These are phyloP conservation scores for Parazoanthus swiftii DNA, from an alignment of 92 coral and sea anemone species.

Conservation along the genomic window DNA sequence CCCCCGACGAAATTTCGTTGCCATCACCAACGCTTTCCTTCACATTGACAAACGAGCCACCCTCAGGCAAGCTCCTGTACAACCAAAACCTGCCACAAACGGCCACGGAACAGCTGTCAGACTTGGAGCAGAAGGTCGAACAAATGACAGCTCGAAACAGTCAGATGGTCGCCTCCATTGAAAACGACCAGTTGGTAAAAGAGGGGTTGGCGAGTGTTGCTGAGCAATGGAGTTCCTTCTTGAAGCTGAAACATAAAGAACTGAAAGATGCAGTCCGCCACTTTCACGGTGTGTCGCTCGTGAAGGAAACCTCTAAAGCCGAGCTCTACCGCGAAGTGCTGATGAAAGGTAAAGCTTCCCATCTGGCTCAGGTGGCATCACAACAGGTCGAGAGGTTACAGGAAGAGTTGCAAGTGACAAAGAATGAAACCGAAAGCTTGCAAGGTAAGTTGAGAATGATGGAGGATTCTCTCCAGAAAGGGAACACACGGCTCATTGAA, in stretches of 20 bases:
- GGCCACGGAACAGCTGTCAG: too few relatives aligned
- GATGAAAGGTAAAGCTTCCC: slow-evolving; percentile 1
- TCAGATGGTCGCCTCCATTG: neutral
- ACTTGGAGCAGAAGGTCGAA: too few relatives aligned
- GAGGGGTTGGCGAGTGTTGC: neutral
- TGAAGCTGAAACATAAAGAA: neutral
- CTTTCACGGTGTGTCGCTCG: neutral
- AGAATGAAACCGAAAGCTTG: too few relatives aligned
- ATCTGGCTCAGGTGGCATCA: neutral
- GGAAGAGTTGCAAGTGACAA: too few relatives aligned
- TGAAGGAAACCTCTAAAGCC: neutral
- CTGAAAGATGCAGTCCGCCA: neutral
- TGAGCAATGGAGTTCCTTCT: neutral
- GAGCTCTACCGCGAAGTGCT: neutral
- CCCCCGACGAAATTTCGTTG: too few relatives aligned
- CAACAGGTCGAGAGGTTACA: neutral
- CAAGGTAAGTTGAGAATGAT: too few relatives aligned
- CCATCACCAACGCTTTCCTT: too few relatives aligned
- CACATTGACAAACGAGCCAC: too few relatives aligned
- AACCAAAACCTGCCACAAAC: too few relatives aligned
- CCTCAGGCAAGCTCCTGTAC: too few relatives aligned
- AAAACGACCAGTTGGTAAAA: neutral
- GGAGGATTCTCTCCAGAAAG: too few relatives aligned
- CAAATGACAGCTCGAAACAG: neutral
- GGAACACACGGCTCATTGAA: too few relatives aligned